Evolutionary conservation across 1,140 invertebrate genomes (phyloP), one percentile per base, ranked within the genome.

Genomic region (Eufriesea mexicana): DNA sequence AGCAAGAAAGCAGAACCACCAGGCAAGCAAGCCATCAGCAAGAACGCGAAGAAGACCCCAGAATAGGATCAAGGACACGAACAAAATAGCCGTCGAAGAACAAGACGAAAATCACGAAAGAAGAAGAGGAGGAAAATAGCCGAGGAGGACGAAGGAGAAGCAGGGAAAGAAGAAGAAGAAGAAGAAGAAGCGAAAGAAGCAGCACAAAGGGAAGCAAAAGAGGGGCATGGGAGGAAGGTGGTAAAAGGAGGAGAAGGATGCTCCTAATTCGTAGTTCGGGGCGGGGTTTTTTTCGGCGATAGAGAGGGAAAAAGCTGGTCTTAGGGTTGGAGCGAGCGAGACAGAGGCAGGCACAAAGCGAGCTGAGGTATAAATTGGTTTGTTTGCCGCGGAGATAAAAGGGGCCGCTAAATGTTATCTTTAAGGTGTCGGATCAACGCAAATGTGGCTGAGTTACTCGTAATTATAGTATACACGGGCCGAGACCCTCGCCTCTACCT

Each of bases 361-460:
- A 92, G 90, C 93, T 93, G 93, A 92, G 92, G 93, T 94, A 94
- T 94, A 94, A 94, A 94, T 94, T 94, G 93, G 94, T 94, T 94
- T 94, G 94, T 94, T 94, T 94, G 94, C 93, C 93, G 93, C 94
- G 92, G 93, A 94, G 94, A 94, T 94, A 93, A 94, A 94, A 94
- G 94, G 93, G 93, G 92, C 94, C 94, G 94, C 93, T 94, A 94
- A 94, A 94, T 94, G 93, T 93, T 94, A 94, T 94, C 93, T 94
- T 94, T 94, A 94, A 94, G 94, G 94, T 94, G 94, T 94, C 94
- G 93, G 93, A 94, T 94, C 94, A 94, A 94, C 93, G 94, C 94
- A 94, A 94, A 94, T 94, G 94, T 94, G 94, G 92, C 94, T 94
- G 94, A 94, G 93, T 94, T 94, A 94, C 93, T 94, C 93, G 93